Evolutionary conservation across 2,797 vertebrate genomes (phyloP).

Genomic region (Scyliorhinus canicula): DNA sequence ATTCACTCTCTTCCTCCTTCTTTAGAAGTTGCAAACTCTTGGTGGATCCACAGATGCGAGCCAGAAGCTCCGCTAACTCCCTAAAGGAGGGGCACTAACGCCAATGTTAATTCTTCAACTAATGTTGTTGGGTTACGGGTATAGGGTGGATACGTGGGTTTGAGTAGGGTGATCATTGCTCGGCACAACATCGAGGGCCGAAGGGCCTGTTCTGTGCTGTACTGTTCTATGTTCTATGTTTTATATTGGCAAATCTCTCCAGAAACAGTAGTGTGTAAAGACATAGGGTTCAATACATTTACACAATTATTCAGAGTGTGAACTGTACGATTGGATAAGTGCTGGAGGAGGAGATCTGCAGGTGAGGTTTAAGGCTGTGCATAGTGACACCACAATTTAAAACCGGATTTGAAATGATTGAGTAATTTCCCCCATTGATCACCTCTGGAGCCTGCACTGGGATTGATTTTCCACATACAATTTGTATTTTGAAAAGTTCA

Average conservation of each 20-base stretch:
- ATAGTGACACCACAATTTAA: not conserved
- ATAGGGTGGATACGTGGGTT: no score
- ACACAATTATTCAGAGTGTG: not conserved
- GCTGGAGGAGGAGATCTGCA: not conserved
- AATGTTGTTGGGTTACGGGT: no score
- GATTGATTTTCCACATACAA: no score
- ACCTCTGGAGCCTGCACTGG: not conserved
- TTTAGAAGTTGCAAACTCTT: not conserved
- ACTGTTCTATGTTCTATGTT: no score
- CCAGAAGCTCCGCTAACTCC: not conserved
- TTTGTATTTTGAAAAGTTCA: no score
- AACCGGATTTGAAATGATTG: not conserved
- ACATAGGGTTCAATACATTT: not conserved
- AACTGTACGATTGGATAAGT: not conserved
- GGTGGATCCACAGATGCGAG: not conserved
- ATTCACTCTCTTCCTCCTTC: not conserved
- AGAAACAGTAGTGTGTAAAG: not conserved
- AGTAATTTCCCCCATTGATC: no score
- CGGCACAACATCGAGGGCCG: no score
- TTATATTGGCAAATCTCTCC: not conserved
- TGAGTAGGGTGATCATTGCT: no score
- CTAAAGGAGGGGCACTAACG: not conserved
- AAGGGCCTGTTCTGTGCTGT: no score
- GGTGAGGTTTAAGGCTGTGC: no score
- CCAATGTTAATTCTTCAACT: not conserved